phyloP scores from a whole-genome alignment of 2,888 invertebrate species.

The Ornithoptera alexandrae region DNA sequence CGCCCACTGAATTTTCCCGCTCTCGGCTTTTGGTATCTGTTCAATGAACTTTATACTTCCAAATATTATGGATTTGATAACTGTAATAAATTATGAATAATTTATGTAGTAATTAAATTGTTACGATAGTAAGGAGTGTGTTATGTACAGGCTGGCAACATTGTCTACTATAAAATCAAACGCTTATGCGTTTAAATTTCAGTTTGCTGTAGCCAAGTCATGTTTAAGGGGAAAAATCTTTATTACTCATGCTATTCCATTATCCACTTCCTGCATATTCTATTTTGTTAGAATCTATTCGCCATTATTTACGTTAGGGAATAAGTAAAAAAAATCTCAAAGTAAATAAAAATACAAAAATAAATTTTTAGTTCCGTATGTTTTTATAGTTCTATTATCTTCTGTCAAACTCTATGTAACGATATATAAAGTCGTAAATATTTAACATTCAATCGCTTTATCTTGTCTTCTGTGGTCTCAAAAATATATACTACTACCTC shows the following conservation, averaged over 20 bases:
- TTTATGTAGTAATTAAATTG: neutral
- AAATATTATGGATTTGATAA: neutral
- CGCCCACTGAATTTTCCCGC: neutral
- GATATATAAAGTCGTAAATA: neutral
- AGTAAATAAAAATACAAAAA: neutral
- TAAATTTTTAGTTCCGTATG: neutral
- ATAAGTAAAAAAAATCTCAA: too few species aligned
- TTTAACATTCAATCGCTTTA: neutral
- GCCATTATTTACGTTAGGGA: too few species aligned
- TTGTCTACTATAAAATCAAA: neutral
- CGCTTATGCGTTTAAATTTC: neutral
- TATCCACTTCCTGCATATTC: too few species aligned
- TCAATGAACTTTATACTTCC: neutral
- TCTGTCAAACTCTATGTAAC: neutral
- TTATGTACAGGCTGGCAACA: neutral
- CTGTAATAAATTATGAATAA: neutral
- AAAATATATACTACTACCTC: constrained; percentile 50
- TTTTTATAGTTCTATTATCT: neutral
- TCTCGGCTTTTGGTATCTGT: neutral
- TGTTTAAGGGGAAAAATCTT: too few species aligned
- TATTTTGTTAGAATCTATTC: too few species aligned
- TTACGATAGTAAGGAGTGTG: neutral
- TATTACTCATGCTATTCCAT: too few species aligned
- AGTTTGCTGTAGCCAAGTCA: neutral
- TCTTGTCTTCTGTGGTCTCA: neutral